Conservation (phyloP, 2,888 invertebrate species). For the Ditula angustiorana region DNA sequence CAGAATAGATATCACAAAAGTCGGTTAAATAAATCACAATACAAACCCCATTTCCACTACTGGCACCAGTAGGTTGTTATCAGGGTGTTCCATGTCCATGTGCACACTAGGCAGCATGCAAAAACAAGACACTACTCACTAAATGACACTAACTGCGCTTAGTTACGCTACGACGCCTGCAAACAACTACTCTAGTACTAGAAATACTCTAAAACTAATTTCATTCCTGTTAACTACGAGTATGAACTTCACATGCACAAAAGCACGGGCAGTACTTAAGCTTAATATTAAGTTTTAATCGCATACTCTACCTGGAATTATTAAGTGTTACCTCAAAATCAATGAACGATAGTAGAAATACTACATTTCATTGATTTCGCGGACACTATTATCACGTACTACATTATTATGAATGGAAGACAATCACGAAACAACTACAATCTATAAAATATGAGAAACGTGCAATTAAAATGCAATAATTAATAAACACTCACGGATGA, state of each 20-base stretch:
- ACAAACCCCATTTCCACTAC: constrained; percentile 80
- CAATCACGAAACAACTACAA: constrained; percentile 18
- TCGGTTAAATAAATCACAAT: constrained; percentile 45
- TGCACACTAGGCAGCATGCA: constrained; percentile 80
- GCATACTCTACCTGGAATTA: constrained; percentile 27
- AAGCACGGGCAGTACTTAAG: constrained; percentile 53
- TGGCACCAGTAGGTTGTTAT: constrained; percentile 71
- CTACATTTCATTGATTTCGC: too few species aligned
- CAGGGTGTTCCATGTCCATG: constrained; percentile 69
- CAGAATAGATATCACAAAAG: not conserved
- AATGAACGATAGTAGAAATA: not conserved
- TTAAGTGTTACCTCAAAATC: constrained; percentile 7
- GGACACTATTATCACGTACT: too few species aligned
- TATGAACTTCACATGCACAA: constrained; percentile 47
- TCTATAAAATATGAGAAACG: constrained; percentile 14
- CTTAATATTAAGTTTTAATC: constrained; percentile 32
- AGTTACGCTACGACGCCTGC: constrained; percentile 42
- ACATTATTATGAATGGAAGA: constrained; percentile 11
- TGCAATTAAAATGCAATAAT: constrained; percentile 28
- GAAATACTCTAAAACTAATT: constrained; percentile 35
- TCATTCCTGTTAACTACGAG: constrained; percentile 18
- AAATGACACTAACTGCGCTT: constrained; percentile 46
- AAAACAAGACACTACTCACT: constrained; percentile 76
- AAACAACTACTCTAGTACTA: constrained; percentile 19
- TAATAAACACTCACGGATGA: constrained; percentile 64